Evolutionary conservation across 2,113 vertebrate genomes (phyloP), one percentile per base, ranked within the genome.

Genomic region (Mesembrinibis cayennensis): DNA sequence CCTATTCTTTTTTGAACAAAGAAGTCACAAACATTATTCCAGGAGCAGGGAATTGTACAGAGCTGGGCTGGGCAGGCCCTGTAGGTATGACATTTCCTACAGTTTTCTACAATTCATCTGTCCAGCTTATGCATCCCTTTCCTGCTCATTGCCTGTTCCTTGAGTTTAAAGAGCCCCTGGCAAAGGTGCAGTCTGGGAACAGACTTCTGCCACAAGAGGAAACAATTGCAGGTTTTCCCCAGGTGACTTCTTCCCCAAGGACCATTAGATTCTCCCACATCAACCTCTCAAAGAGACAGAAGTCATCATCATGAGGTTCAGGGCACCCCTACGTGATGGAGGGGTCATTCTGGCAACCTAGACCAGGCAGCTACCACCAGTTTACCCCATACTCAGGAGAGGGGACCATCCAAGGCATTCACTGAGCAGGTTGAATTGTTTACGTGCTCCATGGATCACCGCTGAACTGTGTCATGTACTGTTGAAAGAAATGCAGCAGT

Each of bases 171-270:
- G 55, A 49, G 6, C 4, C 13, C 15, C 29, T 16, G 29, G n/a
- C 13, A 77, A 90, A 87, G 32, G 25, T 32, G 19, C 17, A 77
- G 27, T 5, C 44, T 88, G 27, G 58, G 23, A 81, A 69, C 10
- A 80, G 53, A 52, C 9, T 82, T 76, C 38, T 15, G 7, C 26
- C 27, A 15, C 34, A 62, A 58, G 16, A 70, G 13, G n/a, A 70
- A 82, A 58, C 1, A 0, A 15, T 27, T 27, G 30, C 1, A 23
- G 11, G 2, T 29, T 87, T 65, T 50, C 63, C 20, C 18, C 40
- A 50, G 26, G 9, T 53, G 23, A 21, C 13, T 58, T 87, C 4
- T 53, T 83, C n/a, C 27, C 17, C 5, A 1, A 58, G 36, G 32
- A 22, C 27, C 13, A 5, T 5, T 74, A 19, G 32, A 45, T 91